Conservation (phyloP, 1,140 invertebrate genomes). For the Oryzaephilus surinamensis region DNA sequence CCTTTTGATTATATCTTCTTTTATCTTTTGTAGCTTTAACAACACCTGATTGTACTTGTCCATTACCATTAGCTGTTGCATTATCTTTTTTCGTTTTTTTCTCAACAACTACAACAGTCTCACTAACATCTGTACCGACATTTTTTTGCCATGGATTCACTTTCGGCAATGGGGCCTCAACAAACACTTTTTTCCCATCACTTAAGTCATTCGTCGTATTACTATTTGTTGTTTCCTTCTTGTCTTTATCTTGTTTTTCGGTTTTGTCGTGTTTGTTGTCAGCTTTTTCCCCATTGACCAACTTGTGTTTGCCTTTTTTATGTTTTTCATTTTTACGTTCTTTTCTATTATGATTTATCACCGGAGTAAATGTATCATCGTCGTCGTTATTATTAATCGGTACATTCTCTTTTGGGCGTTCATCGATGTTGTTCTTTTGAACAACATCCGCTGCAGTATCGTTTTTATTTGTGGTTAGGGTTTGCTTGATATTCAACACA, state of each 20-base stretch:
- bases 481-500: constrained; percentile 29
- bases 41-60: constrained; percentile 30
- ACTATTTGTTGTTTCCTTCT: constrained; percentile 10
- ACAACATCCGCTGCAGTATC: constrained; percentile 14
- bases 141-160: constrained; percentile 47
- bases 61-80: constrained; percentile 36
- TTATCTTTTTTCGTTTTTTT: constrained; percentile 17
- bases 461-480: constrained; percentile 22
- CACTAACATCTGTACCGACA: constrained; percentile 4
- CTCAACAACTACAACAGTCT: constrained; percentile 10
- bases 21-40: constrained; percentile 48
- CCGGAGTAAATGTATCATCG: constrained; percentile 40
- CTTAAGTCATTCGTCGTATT: constrained; percentile 16
- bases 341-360: constrained; percentile 39
- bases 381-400: constrained; percentile 29
- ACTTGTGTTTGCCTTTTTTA: constrained; percentile 23
- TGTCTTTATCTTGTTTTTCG: constrained; percentile 11
- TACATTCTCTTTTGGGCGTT: constrained; percentile 12
- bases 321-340: constrained; percentile 37
- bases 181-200: constrained; percentile 44
- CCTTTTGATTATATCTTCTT: constrained; percentile 51
- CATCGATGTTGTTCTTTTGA: constrained; percentile 11
- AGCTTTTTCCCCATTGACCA: constrained; percentile 13
- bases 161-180: constrained; percentile 48
- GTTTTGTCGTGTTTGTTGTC: constrained; percentile 12